Conservation (phyloP, 2,797 vertebrate genomes). For the Myotis findleyi region DNA sequence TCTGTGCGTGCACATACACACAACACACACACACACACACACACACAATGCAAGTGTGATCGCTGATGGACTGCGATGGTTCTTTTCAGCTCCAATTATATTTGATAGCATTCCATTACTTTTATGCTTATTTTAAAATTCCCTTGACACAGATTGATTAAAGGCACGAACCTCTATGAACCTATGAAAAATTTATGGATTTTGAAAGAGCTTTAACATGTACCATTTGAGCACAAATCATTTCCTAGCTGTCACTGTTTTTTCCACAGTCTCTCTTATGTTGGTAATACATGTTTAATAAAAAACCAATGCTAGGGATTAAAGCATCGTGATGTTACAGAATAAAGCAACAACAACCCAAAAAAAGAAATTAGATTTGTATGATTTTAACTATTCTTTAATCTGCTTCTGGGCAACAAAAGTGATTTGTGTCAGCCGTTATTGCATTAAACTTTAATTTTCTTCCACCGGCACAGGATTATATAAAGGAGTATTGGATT, state of each 20-base stretch:
- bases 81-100: constrained; percentile 70
- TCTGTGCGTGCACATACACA: not conserved
- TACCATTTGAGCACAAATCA: constrained; percentile 83
- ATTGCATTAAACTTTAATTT: constrained; percentile 93
- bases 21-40: not conserved
- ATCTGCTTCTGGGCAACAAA: constrained; percentile 90
- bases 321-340: constrained; percentile 86
- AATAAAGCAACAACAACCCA: constrained; percentile 84
- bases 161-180: constrained; percentile 79
- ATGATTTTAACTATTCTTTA: constrained; percentile 90
- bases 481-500: constrained; percentile 91
- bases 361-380: constrained; percentile 88
- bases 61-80: constrained; percentile 36
- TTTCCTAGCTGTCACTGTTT: constrained; percentile 80
- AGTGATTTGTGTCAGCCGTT: constrained; percentile 91
- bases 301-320: constrained; percentile 86
- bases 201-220: constrained; percentile 82
- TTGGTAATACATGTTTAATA: constrained; percentile 85
- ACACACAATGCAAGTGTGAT: not conserved
- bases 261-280: constrained; percentile 76
- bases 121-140: constrained; percentile 84
- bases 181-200: constrained; percentile 85
- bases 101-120: constrained; percentile 80
- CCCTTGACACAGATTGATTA: constrained; percentile 84
- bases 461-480: constrained; percentile 89